phyloP scores from a whole-genome alignment of 2,113 vertebrate species.

The Etheostoma cragini region DNA sequence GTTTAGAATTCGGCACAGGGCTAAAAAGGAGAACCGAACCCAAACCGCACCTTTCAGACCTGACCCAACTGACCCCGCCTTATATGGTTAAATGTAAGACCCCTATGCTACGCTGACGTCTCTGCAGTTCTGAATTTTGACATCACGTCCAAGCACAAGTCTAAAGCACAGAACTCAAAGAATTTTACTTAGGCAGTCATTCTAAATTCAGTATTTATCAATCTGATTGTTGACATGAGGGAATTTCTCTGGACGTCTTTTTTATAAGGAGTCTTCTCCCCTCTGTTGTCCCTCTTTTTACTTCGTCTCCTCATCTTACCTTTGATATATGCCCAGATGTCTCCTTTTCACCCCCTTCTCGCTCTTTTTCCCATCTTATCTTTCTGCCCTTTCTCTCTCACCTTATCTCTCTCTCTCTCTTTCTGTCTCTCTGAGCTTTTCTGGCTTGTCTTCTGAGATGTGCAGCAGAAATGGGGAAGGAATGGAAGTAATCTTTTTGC shows the following conservation, averaged over 20 bases:
- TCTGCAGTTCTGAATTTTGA: not conserved
- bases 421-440: not conserved
- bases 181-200: not conserved
- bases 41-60: not conserved
- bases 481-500: constrained; percentile 42
- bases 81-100: no score
- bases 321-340: constrained; percentile 29
- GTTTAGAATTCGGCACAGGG: not conserved
- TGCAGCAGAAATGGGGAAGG: constrained; percentile 18
- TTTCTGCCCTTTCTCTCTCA: constrained; percentile 33
- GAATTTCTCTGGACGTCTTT: not conserved
- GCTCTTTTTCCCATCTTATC: constrained; percentile 12
- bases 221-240: not conserved
- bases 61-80: not conserved
- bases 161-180: not conserved
- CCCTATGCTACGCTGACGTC: no score
- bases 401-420: not conserved
- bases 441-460: constrained; percentile 20
- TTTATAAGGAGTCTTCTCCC: constrained; percentile 1
- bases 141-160: not conserved
- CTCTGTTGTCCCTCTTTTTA: constrained; percentile 1
- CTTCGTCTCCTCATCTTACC: constrained; percentile 7
- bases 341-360: constrained; percentile 20
- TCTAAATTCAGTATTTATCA: not conserved
- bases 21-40: not conserved